phyloP scores from a whole-genome alignment of 2,888 invertebrate species.

The Ochropacha duplaris region DNA sequence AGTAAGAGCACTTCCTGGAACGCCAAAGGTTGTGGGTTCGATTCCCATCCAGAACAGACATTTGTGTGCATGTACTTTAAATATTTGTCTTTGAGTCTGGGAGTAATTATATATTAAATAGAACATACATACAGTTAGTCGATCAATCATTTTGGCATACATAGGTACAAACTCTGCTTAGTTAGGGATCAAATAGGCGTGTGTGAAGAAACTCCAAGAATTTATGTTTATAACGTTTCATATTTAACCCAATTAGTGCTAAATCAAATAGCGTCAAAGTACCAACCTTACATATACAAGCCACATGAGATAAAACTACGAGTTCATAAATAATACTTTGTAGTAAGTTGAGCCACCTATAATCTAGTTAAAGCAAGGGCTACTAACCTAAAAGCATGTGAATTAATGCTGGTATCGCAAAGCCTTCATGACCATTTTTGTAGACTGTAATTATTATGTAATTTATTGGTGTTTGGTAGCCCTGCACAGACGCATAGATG shows the following conservation, averaged over 20 bases:
- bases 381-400: constrained; percentile 8
- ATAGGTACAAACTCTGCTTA: too few species aligned
- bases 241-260: background rate
- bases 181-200: too few species aligned
- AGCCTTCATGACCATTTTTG: background rate
- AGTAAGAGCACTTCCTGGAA: too few species aligned
- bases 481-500: constrained; percentile 19
- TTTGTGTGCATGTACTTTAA: too few species aligned
- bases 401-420: constrained; percentile 2
- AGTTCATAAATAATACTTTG: background rate
- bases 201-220: too few species aligned
- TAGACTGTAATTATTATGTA: constrained; percentile 6
- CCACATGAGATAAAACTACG: background rate
- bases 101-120: too few species aligned
- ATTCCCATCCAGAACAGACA: too few species aligned
- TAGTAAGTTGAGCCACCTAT: background rate
- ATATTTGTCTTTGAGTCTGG: too few species aligned
- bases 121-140: too few species aligned
- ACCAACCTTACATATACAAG: background rate
- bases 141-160: too few species aligned
- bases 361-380: constrained; percentile 3
- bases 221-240: too few species aligned
- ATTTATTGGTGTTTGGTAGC: constrained; percentile 6
- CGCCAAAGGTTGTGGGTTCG: too few species aligned
- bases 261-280: background rate